Percentiles rank a stretch among this genome's conserved stretches.
These are phyloP conservation scores for Drosophila jambulina DNA, from an alignment of 1,140 invertebrate species.

Conservation along the genomic window DNA sequence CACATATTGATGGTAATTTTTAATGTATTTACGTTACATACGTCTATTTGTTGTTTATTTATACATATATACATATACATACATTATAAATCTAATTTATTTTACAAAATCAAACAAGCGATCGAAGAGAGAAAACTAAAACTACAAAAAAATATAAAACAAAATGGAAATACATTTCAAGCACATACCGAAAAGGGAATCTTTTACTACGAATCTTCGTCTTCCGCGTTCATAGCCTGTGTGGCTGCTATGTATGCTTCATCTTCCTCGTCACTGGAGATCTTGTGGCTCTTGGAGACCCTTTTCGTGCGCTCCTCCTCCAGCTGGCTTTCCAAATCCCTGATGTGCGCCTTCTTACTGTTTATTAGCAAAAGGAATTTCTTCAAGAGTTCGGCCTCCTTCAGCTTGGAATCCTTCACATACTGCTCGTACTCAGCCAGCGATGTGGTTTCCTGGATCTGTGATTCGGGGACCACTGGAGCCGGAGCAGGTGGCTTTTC, in stretches of 20 bases:
- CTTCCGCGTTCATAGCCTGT: conserved; percentile 36
- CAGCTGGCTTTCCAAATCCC: conserved; percentile 42
- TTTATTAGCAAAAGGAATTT: conserved; percentile 66
- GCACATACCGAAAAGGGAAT: conserved; percentile 29
- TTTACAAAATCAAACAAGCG: conserved; percentile 66
- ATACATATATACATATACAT: conserved; percentile 69
- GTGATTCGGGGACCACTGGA: no score
- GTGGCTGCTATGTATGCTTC: conserved; percentile 41
- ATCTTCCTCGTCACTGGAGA: conserved; percentile 15
- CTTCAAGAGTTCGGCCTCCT: conserved; percentile 37
- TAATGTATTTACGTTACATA: conserved; percentile 76
- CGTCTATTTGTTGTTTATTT: conserved; percentile 82
- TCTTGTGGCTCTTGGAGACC: not conserved
- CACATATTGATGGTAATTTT: conserved; percentile 70
- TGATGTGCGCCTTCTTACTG: conserved; percentile 59
- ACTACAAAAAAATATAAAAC: conserved; percentile 11
- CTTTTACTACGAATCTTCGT: not conserved
- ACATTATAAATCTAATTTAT: conserved; percentile 79
- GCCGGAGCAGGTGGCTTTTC: not conserved
- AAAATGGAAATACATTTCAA: conserved; percentile 47
- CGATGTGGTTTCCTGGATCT: conserved; percentile 1
- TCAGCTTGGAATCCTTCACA: conserved; percentile 28
- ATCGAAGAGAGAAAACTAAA: conserved; percentile 50
- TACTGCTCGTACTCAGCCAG: conserved; percentile 53
- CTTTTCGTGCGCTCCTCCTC: conserved; percentile 7